Base-by-base conservation (phyloP, 2,113 vertebrate species). In the Salminus brasiliensis region DNA sequence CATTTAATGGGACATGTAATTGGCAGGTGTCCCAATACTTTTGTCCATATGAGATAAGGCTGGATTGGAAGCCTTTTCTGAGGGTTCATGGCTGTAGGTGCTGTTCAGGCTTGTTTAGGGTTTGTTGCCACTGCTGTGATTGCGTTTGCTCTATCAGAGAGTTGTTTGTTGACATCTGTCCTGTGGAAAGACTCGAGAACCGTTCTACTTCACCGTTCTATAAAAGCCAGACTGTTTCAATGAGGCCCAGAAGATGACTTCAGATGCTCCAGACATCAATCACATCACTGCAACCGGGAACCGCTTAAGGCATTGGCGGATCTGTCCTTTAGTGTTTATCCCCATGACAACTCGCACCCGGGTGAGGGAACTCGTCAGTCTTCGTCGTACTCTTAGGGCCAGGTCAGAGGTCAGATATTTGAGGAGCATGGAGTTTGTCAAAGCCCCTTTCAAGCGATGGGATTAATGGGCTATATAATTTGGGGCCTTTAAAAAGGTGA, bases 81-180 rank as follows among this genome's bases (percentile, higher is more conserved):
- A 66, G 27, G 60, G 43, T 65, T 18, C 10, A 47, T 47, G 34
- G 63, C 62, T 66, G 21, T 34, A 30, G 45, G 7, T 72, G 65
- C 66, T 78, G 84, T 85, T 84, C 76, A 76, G 84, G 82, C 88
- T 84, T 83, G 85, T 72, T 74, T 45, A 27, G 36, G 70, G 72
- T 15, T 75, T 30, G 34, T 72, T 80, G 84, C 47, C 69, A 62
- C 55, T 71, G 16, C 41, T 57, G 4, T 59, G 78, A 32, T 32
- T 73, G n/a, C 27, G 30, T 30, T 72, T 79, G 66, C 53, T 0
- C 0, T 47, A 10, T 41, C 4, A n/a, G 32, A 67, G 49, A 39
- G 47, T 16, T 29, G 62, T 55, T 66, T 76, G 74, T 67, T 67
- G 63, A 68, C 21, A 57, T 57, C 59, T 63, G 39, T 32, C 13